Evolutionary conservation across 2,888 invertebrate species (phyloP).

Genomic region (Idaea straminata): DNA sequence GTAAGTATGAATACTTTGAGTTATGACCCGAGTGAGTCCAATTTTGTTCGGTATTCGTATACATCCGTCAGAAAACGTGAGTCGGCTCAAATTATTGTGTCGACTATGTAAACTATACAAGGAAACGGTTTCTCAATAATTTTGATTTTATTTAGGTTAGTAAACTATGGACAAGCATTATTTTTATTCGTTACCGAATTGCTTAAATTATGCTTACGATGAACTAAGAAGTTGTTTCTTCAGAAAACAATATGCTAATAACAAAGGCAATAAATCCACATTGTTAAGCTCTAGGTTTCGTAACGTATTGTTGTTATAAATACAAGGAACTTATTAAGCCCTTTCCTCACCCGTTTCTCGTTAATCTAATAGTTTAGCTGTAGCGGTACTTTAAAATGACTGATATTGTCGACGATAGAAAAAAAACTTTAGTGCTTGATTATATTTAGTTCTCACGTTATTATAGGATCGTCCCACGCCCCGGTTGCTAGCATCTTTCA

Average conservation of each 20-base stretch:
- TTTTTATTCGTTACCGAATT: not conserved
- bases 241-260: slow-evolving; percentile 48
- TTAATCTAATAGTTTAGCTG: slow-evolving; percentile 33
- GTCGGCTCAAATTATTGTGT: slow-evolving; percentile 53
- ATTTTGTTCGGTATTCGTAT: slow-evolving; percentile 62
- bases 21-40: slow-evolving; percentile 51
- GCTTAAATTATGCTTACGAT: not conserved
- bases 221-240: slow-evolving; percentile 11
- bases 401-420: slow-evolving; percentile 28
- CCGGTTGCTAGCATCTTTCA: slow-evolving; percentile 45
- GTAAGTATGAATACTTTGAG: slow-evolving; percentile 54
- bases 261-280: slow-evolving; percentile 45
- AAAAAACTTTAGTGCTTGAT: slow-evolving; percentile 17
- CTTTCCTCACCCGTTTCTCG: slow-evolving; percentile 34
- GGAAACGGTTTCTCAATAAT: slow-evolving; percentile 21
- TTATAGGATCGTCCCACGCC: slow-evolving; percentile 45
- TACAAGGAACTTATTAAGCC: slow-evolving; percentile 42
- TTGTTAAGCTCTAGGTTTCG: slow-evolving; percentile 48
- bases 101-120: slow-evolving; percentile 40
- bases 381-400: slow-evolving; percentile 30
- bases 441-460: slow-evolving; percentile 44
- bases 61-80: slow-evolving; percentile 70
- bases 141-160: slow-evolving; percentile 14
- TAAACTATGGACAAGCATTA: slow-evolving; percentile 6
- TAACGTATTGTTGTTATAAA: slow-evolving; percentile 47